Percentiles rank a stretch among this genome's conserved stretches.
Conservation (phyloP, 2,888 invertebrate species). For the Ganaspis brasiliensis region DNA sequence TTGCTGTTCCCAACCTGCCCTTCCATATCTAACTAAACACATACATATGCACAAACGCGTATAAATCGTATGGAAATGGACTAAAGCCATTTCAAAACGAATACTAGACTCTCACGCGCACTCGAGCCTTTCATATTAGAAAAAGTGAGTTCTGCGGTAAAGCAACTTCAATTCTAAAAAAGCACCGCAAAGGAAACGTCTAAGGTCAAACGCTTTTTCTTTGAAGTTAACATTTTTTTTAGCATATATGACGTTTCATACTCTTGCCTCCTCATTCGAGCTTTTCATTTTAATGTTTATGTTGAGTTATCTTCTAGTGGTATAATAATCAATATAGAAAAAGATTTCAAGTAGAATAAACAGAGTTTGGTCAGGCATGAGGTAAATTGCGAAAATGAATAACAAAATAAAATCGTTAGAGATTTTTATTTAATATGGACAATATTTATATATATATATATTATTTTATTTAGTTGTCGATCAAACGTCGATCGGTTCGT, state of each 20-base stretch:
- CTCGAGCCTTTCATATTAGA: constrained; percentile 36
- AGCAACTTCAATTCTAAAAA: constrained; percentile 6
- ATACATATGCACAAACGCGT: constrained; percentile 38
- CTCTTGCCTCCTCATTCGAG: not conserved
- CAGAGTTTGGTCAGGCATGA: too few relatives aligned
- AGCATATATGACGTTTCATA: not conserved
- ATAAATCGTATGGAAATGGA: constrained; percentile 47
- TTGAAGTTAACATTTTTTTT: not conserved
- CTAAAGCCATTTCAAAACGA: constrained; percentile 45
- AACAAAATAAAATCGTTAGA: too few relatives aligned
- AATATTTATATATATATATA: too few relatives aligned
- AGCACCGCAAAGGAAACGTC: constrained; percentile 9
- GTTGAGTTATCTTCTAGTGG: too few relatives aligned
- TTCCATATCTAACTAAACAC: constrained; percentile 33
- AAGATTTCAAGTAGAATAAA: too few relatives aligned
- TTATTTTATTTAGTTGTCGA: too few relatives aligned
- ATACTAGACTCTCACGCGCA: constrained; percentile 25
- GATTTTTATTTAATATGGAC: too few relatives aligned
- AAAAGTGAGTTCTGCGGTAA: constrained; percentile 31
- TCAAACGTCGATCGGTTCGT: too few relatives aligned
- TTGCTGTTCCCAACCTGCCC: constrained; percentile 1
- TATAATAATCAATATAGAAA: too few relatives aligned
- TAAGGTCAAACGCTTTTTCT: constrained; percentile 1
- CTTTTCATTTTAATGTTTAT: not conserved
- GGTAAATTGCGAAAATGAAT: too few relatives aligned